A percentile compares a stretch with the other conserved stretches of the same genome.
These are phyloP conservation scores for Agriopis leucophaearia DNA, from an alignment of 2,888 invertebrate genomes.

Conservation along the genomic window DNA sequence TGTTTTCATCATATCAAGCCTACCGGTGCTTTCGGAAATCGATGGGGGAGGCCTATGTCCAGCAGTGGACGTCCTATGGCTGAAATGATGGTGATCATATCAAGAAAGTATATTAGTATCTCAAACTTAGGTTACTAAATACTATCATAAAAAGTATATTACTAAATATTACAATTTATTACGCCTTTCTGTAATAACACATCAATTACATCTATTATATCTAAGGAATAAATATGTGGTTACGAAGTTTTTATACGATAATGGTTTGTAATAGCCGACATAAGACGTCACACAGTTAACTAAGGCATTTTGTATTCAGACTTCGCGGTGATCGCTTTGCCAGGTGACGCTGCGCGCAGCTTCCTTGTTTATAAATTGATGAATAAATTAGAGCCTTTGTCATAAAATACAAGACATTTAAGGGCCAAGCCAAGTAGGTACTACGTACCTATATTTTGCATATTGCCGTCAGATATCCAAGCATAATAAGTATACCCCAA, in stretches of 20 bases:
- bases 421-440: neutral
- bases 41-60: no score
- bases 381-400: conserved; percentile 19
- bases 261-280: conserved; percentile 14
- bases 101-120: neutral
- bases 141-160: neutral
- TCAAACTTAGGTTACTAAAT: neutral
- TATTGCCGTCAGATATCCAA: no score
- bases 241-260: conserved; percentile 12
- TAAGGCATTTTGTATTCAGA: conserved; percentile 39
- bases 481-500: no score
- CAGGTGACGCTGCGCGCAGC: conserved; percentile 28
- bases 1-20: no score
- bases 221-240: conserved; percentile 9
- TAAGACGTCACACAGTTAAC: conserved; percentile 31
- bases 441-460: no score
- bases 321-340: conserved; percentile 10
- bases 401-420: neutral
- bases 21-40: no score
- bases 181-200: conserved; percentile 8
- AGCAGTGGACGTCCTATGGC: no score
- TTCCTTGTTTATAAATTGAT: conserved; percentile 42
- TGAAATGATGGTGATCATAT: no score
- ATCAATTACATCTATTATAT: neutral
- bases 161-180: neutral